Evolutionary conservation across 2,797 vertebrate genomes (phyloP).

Genomic region (Takifugu rubripes): DNA sequence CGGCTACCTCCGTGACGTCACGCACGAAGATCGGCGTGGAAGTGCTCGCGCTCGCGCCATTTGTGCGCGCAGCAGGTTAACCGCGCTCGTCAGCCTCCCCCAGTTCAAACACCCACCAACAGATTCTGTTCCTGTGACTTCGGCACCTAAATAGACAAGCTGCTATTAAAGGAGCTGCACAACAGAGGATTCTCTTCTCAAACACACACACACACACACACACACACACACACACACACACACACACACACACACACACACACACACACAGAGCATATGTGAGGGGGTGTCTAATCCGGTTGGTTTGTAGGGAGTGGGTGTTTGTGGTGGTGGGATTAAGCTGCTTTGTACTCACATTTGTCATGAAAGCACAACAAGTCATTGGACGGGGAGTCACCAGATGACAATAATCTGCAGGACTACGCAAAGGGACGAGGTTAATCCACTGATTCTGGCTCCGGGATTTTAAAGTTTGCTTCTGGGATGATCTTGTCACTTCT

Average conservation of each 20-base stretch:
- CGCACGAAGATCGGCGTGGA: no score
- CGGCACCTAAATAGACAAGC: constrained; percentile 67
- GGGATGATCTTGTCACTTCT: neutral
- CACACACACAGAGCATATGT: constrained; percentile 46
- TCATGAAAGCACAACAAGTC: constrained; percentile 37
- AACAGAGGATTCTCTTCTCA: constrained; percentile 60
- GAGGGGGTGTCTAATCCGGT: constrained; percentile 65
- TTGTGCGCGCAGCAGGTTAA: constrained; percentile 58
- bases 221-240: constrained; percentile 11
- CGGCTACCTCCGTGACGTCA: constrained; percentile 14
- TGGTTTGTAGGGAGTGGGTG: constrained; percentile 34
- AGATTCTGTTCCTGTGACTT: constrained; percentile 75
- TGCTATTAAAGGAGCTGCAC: constrained; percentile 64
- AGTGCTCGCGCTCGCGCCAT: constrained; percentile 5
- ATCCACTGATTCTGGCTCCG: constrained; percentile 35
- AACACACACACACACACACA: constrained; percentile 16
- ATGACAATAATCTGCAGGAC: constrained; percentile 40
- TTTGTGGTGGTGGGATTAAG: constrained; percentile 37
- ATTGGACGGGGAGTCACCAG: constrained; percentile 30
- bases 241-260: constrained; percentile 7
- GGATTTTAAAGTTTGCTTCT: neutral
- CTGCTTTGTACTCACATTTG: constrained; percentile 31
- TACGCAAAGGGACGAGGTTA: constrained; percentile 54
- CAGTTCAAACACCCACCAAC: constrained; percentile 71
- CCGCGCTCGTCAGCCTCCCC: constrained; percentile 46